Percentiles rank a stretch among this genome's conserved stretches.
phyloP scores from a whole-genome alignment of 2,797 vertebrate species.

The Gallinago solitaria region DNA sequence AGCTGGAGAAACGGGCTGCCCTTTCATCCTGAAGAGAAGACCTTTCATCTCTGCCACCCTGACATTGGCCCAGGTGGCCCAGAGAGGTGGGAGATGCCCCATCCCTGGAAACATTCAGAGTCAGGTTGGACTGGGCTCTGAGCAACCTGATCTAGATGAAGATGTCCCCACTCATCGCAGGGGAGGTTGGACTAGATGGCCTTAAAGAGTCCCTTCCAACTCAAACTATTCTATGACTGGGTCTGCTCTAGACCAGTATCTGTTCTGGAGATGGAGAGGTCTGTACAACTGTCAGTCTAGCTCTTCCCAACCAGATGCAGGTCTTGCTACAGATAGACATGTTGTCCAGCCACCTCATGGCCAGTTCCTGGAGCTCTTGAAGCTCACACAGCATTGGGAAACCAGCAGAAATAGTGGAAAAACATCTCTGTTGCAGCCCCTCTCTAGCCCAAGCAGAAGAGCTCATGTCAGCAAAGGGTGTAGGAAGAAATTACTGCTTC shows the following conservation, averaged over 20 bases:
- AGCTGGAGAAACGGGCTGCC: neutral
- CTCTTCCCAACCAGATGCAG: neutral
- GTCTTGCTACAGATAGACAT: neutral
- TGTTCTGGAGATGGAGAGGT: neutral
- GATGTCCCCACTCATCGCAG: neutral
- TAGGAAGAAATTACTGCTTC: neutral
- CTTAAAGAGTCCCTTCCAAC: neutral
- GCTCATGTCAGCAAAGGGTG: accelerated
- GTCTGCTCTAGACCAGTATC: neutral
- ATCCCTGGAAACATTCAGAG: neutral
- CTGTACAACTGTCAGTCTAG: neutral
- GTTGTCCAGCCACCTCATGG: neutral
- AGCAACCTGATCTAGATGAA: neutral
- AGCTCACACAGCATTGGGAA: accelerated
- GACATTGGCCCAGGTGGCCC: neutral
- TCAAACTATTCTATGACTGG: neutral
- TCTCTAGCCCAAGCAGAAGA: neutral
- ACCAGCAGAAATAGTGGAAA: neutral
- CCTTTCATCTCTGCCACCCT: neutral
- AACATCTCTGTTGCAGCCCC: neutral
- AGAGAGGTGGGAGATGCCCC: neutral
- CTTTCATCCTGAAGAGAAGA: neutral
- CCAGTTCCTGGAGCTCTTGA: neutral
- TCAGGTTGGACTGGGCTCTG: neutral
- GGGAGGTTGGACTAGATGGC: neutral